A percentile compares a stretch with the other conserved stretches of the same genome.
phyloP scores from a whole-genome alignment of 2,888 invertebrate species.

The Lordiphosa fenestrarum region DNA sequence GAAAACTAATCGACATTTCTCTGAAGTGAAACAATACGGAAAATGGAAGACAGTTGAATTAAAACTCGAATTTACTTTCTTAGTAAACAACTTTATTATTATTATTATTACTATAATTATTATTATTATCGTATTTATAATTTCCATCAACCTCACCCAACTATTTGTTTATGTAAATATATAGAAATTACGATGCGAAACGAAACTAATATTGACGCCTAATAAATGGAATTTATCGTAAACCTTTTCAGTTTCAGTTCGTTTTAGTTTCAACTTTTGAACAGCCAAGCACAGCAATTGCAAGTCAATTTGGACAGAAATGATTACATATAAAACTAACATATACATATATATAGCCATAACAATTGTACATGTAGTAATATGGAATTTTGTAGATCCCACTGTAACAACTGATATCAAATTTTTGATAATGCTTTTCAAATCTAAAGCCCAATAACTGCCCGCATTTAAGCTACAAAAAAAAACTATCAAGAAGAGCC shows the following conservation, averaged over 20 bases:
- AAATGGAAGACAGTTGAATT: conserved; percentile 46
- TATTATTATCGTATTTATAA: conserved; percentile 53
- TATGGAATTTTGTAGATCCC: conserved; percentile 22
- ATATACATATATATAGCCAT: conserved; percentile 19
- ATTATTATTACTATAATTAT: background rate
- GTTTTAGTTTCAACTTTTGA: background rate
- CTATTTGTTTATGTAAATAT: conserved; percentile 63
- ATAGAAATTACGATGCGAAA: conserved; percentile 45
- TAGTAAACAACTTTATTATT: conserved; percentile 40
- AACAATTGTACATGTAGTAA: conserved; percentile 26
- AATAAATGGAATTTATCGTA: conserved; percentile 66
- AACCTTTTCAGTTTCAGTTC: conserved; percentile 17
- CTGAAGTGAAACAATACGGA: conserved; percentile 22
- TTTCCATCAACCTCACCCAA: conserved; percentile 26
- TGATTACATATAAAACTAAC: conserved; percentile 25
- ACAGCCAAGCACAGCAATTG: conserved; percentile 26
- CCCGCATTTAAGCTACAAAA: background rate
- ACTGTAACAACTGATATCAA: conserved; percentile 34
- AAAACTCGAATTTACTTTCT: conserved; percentile 62
- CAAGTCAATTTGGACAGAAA: conserved; percentile 48
- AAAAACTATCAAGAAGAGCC: conserved; percentile 1
- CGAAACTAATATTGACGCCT: conserved; percentile 59
- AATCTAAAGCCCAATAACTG: conserved; percentile 17
- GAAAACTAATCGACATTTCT: conserved; percentile 40
- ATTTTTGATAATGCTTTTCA: conserved; percentile 8